phyloP scores from a whole-genome alignment of 2,888 invertebrate species.

The Ischnus inquisitorius region DNA sequence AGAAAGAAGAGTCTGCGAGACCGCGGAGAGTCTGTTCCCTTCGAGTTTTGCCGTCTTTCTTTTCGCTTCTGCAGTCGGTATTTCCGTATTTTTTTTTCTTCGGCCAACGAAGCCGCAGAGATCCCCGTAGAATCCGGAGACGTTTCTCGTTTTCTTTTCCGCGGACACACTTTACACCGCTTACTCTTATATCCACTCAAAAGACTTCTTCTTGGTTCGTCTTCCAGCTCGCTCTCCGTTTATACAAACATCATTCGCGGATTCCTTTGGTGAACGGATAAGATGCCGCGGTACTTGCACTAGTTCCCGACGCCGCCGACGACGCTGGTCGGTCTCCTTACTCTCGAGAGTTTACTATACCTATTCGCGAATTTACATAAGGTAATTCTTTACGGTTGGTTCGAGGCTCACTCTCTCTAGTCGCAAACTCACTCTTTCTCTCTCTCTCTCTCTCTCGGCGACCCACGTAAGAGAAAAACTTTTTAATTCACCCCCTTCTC shows the following conservation, averaged over 20 bases:
- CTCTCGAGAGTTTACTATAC: conserved; percentile 76
- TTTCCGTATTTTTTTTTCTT: conserved; percentile 35
- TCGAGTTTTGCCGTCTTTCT: conserved; percentile 32
- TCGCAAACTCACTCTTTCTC: no score
- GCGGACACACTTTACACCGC: conserved; percentile 51
- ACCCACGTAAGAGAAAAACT: conserved; percentile 73
- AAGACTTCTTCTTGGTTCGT: conserved; percentile 39
- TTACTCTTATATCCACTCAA: conserved; percentile 59
- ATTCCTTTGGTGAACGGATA: conserved; percentile 74
- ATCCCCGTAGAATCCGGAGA: conserved; percentile 10
- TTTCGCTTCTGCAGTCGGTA: conserved; percentile 16
- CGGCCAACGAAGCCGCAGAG: conserved; percentile 17
- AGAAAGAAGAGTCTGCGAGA: conserved; percentile 64
- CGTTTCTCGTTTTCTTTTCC: conserved; percentile 34
- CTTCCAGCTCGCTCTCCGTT: conserved; percentile 28
- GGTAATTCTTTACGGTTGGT: conserved; percentile 75
- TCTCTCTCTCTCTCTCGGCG: conserved; percentile 42
- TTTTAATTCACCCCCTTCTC: conserved; percentile 68
- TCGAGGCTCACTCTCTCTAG: conserved; percentile 52
- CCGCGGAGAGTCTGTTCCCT: conserved; percentile 40
- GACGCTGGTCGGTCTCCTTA: conserved; percentile 61
- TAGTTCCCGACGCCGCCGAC: conserved; percentile 25
- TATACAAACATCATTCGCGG: conserved; percentile 79
- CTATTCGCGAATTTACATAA: conserved; percentile 80
- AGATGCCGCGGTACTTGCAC: conserved; percentile 70